phyloP scores from a whole-genome alignment of 1,140 invertebrate species.

The Archivesica marissinica region DNA sequence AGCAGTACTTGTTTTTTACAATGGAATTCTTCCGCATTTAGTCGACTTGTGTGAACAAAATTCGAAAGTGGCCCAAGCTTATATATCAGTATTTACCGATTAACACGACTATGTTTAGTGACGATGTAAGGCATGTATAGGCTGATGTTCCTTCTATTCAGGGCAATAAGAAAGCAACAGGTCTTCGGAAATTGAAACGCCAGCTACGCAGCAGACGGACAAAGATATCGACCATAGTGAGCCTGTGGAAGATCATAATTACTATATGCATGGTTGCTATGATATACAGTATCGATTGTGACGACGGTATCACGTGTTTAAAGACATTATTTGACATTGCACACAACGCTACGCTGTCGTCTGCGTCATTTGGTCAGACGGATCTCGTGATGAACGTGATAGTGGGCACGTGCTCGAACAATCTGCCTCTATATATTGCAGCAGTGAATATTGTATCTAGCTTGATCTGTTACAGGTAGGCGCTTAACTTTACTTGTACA shows the following conservation, averaged over 20 bases:
- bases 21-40: too few species aligned
- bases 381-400: constrained; percentile 20
- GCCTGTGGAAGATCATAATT: constrained; percentile 78
- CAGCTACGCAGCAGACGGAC: constrained; percentile 69
- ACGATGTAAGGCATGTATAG: too few species aligned
- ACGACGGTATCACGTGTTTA: constrained; percentile 21
- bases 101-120: too few species aligned
- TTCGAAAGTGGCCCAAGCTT: too few species aligned
- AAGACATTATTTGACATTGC: constrained; percentile 35
- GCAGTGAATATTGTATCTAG: constrained; percentile 50
- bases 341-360: constrained; percentile 9
- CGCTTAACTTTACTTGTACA: too few species aligned
- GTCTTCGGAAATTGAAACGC: constrained; percentile 69
- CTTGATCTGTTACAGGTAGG: constrained; percentile 47
- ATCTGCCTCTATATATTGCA: constrained; percentile 29
- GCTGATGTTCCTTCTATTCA: too few species aligned
- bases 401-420: constrained; percentile 2
- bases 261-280: constrained; percentile 55
- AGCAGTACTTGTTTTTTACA: too few species aligned
- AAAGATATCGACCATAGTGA: constrained; percentile 72
- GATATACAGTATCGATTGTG: constrained; percentile 59
- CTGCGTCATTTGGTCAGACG: constrained; percentile 10
- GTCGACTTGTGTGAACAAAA: too few species aligned
- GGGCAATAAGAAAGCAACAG: constrained; percentile 65
- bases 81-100: too few species aligned